Conservation (phyloP, 2,888 invertebrate genomes). For the Magallana nippona region DNA sequence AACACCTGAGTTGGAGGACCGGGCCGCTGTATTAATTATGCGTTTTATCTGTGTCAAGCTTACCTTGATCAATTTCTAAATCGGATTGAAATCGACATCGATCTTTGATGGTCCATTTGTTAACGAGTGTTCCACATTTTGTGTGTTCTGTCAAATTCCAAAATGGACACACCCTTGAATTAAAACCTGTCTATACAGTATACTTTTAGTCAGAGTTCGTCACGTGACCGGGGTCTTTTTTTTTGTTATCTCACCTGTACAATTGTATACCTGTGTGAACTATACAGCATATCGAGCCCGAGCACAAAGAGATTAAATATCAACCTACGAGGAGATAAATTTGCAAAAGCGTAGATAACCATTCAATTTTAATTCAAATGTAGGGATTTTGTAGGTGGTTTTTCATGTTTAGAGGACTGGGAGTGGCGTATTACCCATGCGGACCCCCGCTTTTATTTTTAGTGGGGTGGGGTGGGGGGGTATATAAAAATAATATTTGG, state of each 20-base stretch:
- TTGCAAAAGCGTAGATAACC: no score
- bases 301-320: neutral
- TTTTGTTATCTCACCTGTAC: conserved; percentile 33
- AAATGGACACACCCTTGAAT: conserved; percentile 35
- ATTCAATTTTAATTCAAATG: no score
- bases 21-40: neutral
- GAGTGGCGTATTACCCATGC: no score
- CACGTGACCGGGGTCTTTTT: neutral
- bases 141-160: conserved; percentile 11
- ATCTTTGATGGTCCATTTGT: neutral
- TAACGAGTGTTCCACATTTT: conserved; percentile 1
- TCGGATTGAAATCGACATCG: neutral
- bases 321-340: no score
- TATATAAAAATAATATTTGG: no score
- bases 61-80: conserved; percentile 22
- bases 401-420: no score
- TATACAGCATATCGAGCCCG: neutral
- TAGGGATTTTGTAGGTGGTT: no score
- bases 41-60: neutral
- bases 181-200: conserved; percentile 27
- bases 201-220: conserved; percentile 10
- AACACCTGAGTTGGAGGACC: neutral
- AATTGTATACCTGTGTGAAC: conserved; percentile 5
- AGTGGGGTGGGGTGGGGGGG: no score
- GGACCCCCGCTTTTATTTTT: no score